These are phyloP conservation scores for Clarias platycephalus DNA, from an alignment of 2,797 vertebrate species.

Conservation along the genomic window DNA sequence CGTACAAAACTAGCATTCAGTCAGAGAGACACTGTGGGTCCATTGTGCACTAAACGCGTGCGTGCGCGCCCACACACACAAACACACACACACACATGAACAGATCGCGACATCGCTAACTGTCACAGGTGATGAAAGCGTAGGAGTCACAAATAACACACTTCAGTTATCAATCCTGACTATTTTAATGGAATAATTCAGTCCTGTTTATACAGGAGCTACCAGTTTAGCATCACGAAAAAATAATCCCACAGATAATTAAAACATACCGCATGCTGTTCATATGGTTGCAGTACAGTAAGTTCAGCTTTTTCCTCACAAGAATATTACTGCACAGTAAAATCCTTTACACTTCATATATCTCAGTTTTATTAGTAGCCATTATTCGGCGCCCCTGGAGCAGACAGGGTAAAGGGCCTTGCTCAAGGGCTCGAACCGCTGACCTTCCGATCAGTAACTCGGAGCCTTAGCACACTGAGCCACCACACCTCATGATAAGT, in stretches of 20 bases:
- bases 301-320: too few relatives aligned
- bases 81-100: conserved; percentile 40
- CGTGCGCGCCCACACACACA: conserved; percentile 52
- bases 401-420: too few relatives aligned
- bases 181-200: not conserved
- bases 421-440: too few relatives aligned
- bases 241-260: not conserved
- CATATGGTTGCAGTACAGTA: too few relatives aligned
- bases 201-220: too few relatives aligned
- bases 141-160: conserved; percentile 64
- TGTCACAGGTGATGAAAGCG: conserved; percentile 59
- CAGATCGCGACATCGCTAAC: conserved; percentile 72
- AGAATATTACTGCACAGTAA: too few relatives aligned
- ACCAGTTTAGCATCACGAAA: not conserved
- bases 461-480: too few relatives aligned
- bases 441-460: too few relatives aligned
- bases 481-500: not conserved
- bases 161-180: not conserved
- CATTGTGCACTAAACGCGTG: conserved; percentile 68
- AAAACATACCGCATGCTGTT: not conserved
- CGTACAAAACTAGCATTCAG: conserved; percentile 76
- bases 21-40: conserved; percentile 65
- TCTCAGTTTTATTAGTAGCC: too few relatives aligned
- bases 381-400: too few relatives aligned
- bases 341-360: too few relatives aligned